Conservation (phyloP, 1,140 invertebrate species). For the Drosophila melanica region DNA sequence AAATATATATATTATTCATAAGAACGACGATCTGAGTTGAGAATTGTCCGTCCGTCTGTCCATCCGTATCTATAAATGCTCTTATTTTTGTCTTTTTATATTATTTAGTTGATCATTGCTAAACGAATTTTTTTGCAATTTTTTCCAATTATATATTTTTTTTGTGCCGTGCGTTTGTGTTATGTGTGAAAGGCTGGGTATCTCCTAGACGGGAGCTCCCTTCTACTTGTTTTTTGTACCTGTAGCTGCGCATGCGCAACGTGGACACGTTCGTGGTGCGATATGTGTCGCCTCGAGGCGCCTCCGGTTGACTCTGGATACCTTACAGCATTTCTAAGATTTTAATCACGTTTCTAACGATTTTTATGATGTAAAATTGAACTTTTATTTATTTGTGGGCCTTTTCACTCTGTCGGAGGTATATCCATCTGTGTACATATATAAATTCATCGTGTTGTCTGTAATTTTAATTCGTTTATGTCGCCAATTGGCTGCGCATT, state of each 20-base stretch:
- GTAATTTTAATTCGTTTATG: conserved; percentile 69
- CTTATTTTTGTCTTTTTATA: too few relatives aligned
- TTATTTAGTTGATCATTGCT: too few relatives aligned
- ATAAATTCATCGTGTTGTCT: conserved; percentile 35
- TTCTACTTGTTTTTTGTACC: background rate
- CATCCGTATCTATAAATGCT: too few relatives aligned
- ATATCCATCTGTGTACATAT: conserved; percentile 23
- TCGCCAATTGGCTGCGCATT: conserved; percentile 55
- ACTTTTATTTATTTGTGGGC: conserved; percentile 67
- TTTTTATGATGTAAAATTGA: conserved; percentile 79
- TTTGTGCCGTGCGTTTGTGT: too few relatives aligned
- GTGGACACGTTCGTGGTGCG: conserved; percentile 65
- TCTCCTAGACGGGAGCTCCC: too few relatives aligned
- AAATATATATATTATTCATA: too few relatives aligned
- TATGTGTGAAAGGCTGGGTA: too few relatives aligned
- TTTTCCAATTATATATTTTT: too few relatives aligned
- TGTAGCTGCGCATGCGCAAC: conserved; percentile 59
- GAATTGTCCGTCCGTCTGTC: too few relatives aligned
- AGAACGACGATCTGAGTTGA: too few relatives aligned
- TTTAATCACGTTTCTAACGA: conserved; percentile 77
- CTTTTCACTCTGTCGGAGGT: conserved; percentile 30
- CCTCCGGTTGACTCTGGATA: conserved; percentile 36
- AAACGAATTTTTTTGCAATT: too few relatives aligned
- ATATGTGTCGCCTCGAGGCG: conserved; percentile 72
- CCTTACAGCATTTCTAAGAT: conserved; percentile 57